phyloP scores from a whole-genome alignment of 1,140 invertebrate species.

The Megathymus violae region DNA sequence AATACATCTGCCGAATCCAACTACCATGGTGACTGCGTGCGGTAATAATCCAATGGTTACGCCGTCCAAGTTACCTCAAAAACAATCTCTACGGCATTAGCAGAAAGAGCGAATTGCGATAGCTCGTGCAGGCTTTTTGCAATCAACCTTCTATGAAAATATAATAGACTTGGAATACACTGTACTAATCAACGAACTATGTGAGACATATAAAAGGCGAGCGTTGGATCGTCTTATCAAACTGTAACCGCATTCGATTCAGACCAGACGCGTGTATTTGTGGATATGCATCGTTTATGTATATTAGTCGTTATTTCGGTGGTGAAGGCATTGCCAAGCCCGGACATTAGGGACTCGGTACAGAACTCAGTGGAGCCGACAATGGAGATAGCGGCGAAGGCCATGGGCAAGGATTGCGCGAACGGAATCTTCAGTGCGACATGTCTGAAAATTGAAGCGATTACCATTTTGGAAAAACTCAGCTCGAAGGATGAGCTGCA shows the following conservation, averaged over 20 bases:
- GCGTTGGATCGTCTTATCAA: conserved; percentile 68
- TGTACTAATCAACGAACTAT: conserved; percentile 69
- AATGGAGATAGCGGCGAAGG: conserved; percentile 56
- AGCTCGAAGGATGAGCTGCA: conserved; percentile 86
- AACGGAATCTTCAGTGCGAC: conserved; percentile 88
- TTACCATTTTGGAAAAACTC: conserved; percentile 89
- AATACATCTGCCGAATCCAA: conserved; percentile 44
- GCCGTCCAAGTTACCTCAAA: conserved; percentile 27
- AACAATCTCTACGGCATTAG: conserved; percentile 36
- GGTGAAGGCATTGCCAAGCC: conserved; percentile 56
- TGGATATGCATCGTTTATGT: conserved; percentile 59
- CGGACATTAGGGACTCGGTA: conserved; percentile 46
- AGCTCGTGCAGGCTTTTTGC: conserved; percentile 54
- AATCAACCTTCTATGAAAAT: conserved; percentile 80
- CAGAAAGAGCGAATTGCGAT: conserved; percentile 34
- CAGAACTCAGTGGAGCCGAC: conserved; percentile 50
- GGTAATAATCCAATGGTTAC: conserved; percentile 68
- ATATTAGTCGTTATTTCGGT: conserved; percentile 47
- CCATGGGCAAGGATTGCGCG: conserved; percentile 85
- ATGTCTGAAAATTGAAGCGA: conserved; percentile 92
- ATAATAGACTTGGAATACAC: conserved; percentile 71
- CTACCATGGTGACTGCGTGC: conserved; percentile 62
- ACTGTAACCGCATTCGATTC: conserved; percentile 59
- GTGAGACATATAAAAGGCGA: conserved; percentile 76
- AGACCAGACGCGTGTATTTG: conserved; percentile 57